Evolutionary conservation across 1,140 invertebrate genomes (phyloP).

Genomic region (Episyrphus balteatus): DNA sequence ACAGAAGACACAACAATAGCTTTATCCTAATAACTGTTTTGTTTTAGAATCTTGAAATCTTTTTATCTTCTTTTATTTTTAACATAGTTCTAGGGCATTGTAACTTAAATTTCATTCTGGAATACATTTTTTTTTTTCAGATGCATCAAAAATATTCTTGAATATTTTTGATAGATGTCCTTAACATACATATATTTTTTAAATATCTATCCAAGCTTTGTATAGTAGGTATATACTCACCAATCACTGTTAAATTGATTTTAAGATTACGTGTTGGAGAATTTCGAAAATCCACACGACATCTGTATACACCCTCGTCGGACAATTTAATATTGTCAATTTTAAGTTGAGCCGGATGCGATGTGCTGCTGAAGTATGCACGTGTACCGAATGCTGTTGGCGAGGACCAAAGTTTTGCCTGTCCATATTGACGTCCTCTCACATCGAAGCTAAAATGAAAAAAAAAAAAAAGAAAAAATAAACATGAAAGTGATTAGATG

Average conservation of each 20-base stretch:
- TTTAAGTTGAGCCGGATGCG: conserved; percentile 56
- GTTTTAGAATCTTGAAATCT: too few relatives aligned
- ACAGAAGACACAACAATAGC: too few relatives aligned
- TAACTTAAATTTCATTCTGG: too few relatives aligned
- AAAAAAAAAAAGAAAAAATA: conserved; percentile 7
- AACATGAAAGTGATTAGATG: background rate
- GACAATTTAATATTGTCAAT: conserved; percentile 58
- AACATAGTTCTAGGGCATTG: too few relatives aligned
- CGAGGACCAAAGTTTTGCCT: conserved; percentile 69
- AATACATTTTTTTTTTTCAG: too few relatives aligned
- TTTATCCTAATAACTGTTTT: too few relatives aligned
- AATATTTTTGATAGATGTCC: too few relatives aligned
- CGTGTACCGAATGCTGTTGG: conserved; percentile 62
- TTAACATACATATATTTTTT: too few relatives aligned
- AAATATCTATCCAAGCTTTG: too few relatives aligned
- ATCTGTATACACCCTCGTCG: conserved; percentile 74
- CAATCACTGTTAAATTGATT: conserved; percentile 77
- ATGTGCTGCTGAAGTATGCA: conserved; percentile 60
- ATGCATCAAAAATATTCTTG: too few relatives aligned
- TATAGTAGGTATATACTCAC: conserved; percentile 51
- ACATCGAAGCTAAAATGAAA: conserved; percentile 65
- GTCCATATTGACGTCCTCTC: conserved; percentile 54
- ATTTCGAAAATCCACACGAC: conserved; percentile 78
- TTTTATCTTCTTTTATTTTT: too few relatives aligned
- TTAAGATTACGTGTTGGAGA: conserved; percentile 74